Base-by-base conservation (phyloP, 2,113 vertebrate species). In the Zingel zingel region DNA sequence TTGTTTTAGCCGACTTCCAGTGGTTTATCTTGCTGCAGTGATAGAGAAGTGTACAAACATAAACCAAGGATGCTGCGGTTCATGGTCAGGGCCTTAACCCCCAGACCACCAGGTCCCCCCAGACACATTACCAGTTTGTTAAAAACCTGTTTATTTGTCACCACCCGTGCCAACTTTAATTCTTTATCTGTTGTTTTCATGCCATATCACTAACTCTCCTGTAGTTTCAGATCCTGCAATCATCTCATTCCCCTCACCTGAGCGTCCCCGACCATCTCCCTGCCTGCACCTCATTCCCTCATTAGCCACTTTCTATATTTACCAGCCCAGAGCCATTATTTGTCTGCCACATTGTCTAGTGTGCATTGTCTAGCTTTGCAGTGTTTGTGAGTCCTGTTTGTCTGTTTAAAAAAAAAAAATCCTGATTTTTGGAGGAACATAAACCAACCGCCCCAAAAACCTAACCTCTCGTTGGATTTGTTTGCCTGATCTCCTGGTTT, bases 91-190 rank as follows among this genome's bases (percentile, higher is more conserved):
- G 9, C 18, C 4, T 30, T 21, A 14, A 59, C 6, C 30, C 5
- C 13, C 3, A 36, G 45, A 12, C 6, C 25, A 61, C 4, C 27
- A 19, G 15, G 21, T 58, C 54, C 25, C 53, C 36, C 23, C 15
- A 25, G n/a, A 56, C 21, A 61, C 65, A 45, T 59, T 53, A 23
- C 14, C 56, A 39, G 27, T 76, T 71, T 76, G 12, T 80, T 56
- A 25, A 62, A 74, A 63, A 64, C 10, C n/a, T 7, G 9, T 48
- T 43, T 11, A 30, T 33, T 33, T 33, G 9, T 33, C 58, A 59
- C 16, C 3, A 61, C 18, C 16, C 8, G 6, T 57, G 56, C 23
- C 27, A 18, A 30, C 15, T 27, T 56, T 57, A 57, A 25, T 57
- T 56, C 4, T 56, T 13, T 13, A 23, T 56, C 4, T 56, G n/a